Base-by-base conservation (phyloP, 2,113 vertebrate species). In the Melospiza georgiana region DNA sequence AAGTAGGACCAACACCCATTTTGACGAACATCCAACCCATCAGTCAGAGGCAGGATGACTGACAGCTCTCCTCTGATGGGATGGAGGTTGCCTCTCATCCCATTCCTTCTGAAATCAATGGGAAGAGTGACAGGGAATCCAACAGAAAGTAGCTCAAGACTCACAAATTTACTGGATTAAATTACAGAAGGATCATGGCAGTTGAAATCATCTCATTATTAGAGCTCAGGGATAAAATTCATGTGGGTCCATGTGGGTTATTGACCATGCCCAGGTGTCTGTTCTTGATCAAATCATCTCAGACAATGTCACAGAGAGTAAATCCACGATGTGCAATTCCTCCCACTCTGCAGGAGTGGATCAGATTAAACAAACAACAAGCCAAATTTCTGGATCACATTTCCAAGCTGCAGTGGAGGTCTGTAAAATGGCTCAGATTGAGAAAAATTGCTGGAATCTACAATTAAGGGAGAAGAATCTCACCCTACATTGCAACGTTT, bases 361-460 rank as follows among this genome's bases (percentile, higher is more conserved):
- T 43, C n/a, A 62, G 25, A 33, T 33, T 5, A 39, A 48, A 58
- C 0, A 1, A 87, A 63, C 21, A 61, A 63, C 8, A n/a, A 16
- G 10, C n/a, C 75, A 39, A 52, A 65, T 33, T 72, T 41, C 54
- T 37, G 58, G 24, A 41, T 24, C 24, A 30, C 20, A 17, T 57
- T 76, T 31, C 41, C 28, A 68, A 79, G 14, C 22, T 76, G 24
- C 12, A 75, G 23, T 33, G 31, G 20, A 48, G 7, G 7, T 62
- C 35, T 72, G 33, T 19, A 33, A 84, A 57, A 41, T 9, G 37
- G 44, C 15, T 87, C 30, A 76, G 15, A 52, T 1, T 41, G n/a
- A 72, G n/a, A 57, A 2, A 67, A 33, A 35, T 3, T 46, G n/a
- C 15, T 0, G 0, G n/a, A 31, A 39, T 13, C 6, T 57, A 24